Conservation (phyloP, 64 coral and sea anemone species). For the Dendronephthya gigantea region DNA sequence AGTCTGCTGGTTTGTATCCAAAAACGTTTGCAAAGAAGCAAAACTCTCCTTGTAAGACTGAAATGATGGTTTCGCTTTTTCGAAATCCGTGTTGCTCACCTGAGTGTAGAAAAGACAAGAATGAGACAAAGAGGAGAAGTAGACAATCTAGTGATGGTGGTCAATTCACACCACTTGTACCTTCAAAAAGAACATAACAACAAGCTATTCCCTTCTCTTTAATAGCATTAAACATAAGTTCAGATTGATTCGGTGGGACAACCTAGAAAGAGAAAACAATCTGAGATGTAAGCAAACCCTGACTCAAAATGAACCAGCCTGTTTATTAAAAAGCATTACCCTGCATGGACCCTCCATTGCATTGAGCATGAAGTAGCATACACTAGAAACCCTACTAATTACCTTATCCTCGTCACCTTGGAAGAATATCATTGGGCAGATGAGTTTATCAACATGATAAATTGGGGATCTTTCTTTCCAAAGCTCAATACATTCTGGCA, state of each 20-base stretch:
- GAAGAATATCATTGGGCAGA: constrained; percentile 55
- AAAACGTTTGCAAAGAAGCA: constrained; percentile 83
- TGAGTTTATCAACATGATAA: constrained; percentile 38
- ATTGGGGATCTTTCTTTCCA: constrained; percentile 66
- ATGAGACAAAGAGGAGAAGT: background rate
- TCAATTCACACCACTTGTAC: constrained; percentile 25
- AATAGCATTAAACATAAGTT: constrained; percentile 70
- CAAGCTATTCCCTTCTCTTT: constrained; percentile 67
- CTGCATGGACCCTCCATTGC: too few relatives aligned
- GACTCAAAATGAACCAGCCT: too few relatives aligned
- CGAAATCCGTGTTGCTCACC: constrained; percentile 91
- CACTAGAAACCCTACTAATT: background rate
- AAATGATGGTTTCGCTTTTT: constrained; percentile 79
- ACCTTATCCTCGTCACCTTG: constrained; percentile 90
- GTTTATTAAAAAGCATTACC: too few relatives aligned
- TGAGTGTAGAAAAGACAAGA: constrained; percentile 4
- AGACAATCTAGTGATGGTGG: background rate
- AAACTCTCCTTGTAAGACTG: constrained; percentile 72
- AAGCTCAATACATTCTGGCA: constrained; percentile 39
- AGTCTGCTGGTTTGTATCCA: constrained; percentile 59
- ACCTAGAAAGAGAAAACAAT: constrained; percentile 21
- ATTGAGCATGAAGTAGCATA: too few relatives aligned
- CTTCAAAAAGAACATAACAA: constrained; percentile 67
- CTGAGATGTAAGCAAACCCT: too few relatives aligned
- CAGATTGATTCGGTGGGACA: constrained; percentile 70